Base-by-base conservation (phyloP, 2,797 vertebrate genomes). In the Orestias chungarensis region DNA sequence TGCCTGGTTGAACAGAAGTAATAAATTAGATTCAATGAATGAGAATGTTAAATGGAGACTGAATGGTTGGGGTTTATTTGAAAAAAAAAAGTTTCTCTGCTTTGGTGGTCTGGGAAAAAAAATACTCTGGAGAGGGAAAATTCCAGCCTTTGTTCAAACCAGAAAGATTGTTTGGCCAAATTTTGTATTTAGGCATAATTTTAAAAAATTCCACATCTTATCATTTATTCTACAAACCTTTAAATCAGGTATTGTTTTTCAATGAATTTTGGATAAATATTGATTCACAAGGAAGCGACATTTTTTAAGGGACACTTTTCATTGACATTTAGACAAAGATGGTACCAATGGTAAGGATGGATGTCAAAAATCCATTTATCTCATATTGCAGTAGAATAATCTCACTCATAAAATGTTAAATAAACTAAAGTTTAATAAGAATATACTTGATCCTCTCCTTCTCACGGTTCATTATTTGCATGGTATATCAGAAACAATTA, bases 11-110 rank as follows among this genome's bases (percentile, higher is more conserved):
- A 82, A 81, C 90, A 80, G 78, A 75, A 89, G 87, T 82, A 86
- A 87, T 87, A 82, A 82, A 89, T 86, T 82, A 83, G 84, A 86
- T 81, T 74, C 84, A 72, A 82, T 82, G 83, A 87, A 86, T 78
- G 81, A 81, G 86, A 73, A 84, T 90, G 75, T 74, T 74, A 73
- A 68, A 62, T 73, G 64, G 55, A 71, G 69, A 47, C 69, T 73
- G 59, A 69, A 43, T n/a, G 29, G 57, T 59, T 50, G 68, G 74
- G 82, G 75, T 76, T 59, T 38, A 64, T 42, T 75, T 72, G 46
- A 64, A 69, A 55, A 79, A n/a, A 66, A 62, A 79, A 47, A 69
- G 79, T 78, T 64, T 67, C n/a, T 65, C 71, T 88, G 85, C 72
- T 64, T 55, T 73, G 83, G 72, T 73, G 25, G 46, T 40, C 62